Percentiles rank a stretch among this genome's conserved stretches.
phyloP scores from a whole-genome alignment of 1,140 invertebrate species.

The Sitobion miscanthi region DNA sequence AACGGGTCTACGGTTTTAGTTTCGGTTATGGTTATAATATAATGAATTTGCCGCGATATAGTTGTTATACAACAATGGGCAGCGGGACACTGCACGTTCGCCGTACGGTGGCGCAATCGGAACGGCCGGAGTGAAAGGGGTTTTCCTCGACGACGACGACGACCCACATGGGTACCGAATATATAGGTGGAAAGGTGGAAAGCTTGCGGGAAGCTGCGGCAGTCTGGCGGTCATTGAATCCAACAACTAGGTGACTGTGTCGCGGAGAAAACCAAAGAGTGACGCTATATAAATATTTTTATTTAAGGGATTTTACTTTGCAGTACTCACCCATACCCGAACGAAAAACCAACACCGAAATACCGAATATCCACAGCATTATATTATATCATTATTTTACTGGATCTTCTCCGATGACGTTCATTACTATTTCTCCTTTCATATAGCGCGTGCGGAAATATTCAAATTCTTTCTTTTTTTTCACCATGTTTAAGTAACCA shows the following conservation, averaged over 20 bases:
- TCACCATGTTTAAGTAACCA: no score
- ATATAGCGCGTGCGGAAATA: neutral
- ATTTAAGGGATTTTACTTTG: no score
- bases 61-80: neutral
- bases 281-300: no score
- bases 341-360: no score
- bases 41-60: no score
- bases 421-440: neutral
- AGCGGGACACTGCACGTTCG: neutral
- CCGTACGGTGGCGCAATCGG: neutral
- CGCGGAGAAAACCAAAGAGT: neutral
- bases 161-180: no score
- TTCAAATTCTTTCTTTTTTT: neutral
- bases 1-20: no score
- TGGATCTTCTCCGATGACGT: rapidly evolving
- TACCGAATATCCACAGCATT: neutral
- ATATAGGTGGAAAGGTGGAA: no score
- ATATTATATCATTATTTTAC: neutral
- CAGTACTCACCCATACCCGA: no score
- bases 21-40: no score
- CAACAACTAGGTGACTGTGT: neutral
- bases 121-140: neutral
- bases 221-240: neutral
- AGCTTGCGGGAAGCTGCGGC: neutral
- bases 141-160: neutral